Percentiles rank a stretch among this genome's conserved stretches.
Conservation (phyloP, 2,113 vertebrate genomes). For the Labeo rohita region DNA sequence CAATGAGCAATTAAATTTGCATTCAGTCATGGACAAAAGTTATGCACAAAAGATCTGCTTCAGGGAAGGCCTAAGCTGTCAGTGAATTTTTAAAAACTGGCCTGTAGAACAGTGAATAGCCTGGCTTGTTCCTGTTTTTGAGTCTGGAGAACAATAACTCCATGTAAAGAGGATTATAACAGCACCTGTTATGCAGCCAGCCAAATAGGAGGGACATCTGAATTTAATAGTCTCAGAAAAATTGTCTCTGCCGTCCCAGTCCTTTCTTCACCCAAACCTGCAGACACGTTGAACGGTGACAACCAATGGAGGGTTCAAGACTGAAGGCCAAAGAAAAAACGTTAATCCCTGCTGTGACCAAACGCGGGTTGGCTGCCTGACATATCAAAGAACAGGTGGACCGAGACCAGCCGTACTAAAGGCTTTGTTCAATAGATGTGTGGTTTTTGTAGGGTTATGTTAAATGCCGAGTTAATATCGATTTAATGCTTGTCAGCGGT, state of each 20-base stretch:
- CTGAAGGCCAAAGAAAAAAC: conserved; percentile 37
- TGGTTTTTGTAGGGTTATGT: conserved; percentile 72
- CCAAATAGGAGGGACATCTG: conserved; percentile 61
- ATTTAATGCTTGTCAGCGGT: conserved; percentile 83
- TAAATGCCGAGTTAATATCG: conserved; percentile 85
- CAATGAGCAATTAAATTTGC: conserved; percentile 36
- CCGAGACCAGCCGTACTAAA: conserved; percentile 68
- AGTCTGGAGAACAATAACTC: conserved; percentile 75
- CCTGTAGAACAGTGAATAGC: conserved; percentile 61
- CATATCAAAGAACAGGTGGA: conserved; percentile 77
- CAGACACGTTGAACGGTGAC: conserved; percentile 37
- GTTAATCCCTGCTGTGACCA: conserved; percentile 55
- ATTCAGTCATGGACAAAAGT: conserved; percentile 27
- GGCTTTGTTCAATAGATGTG: conserved; percentile 72
- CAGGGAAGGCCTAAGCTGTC: conserved; percentile 6
- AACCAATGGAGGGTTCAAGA: conserved; percentile 32
- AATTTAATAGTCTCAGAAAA: conserved; percentile 52
- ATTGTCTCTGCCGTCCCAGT: conserved; percentile 43
- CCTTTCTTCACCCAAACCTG: conserved; percentile 40
- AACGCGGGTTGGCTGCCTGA: conserved; percentile 34
- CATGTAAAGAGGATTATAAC: conserved; percentile 76
- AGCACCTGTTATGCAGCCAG: conserved; percentile 70
- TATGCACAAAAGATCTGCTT: conserved; percentile 17
- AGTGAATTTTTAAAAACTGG: conserved; percentile 33
- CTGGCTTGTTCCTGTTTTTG: conserved; percentile 67